Percentiles rank a stretch among this genome's conserved stretches.
Evolutionary conservation across 2,888 invertebrate species (phyloP).

Genomic region (Lacanobia wlatinum): DNA sequence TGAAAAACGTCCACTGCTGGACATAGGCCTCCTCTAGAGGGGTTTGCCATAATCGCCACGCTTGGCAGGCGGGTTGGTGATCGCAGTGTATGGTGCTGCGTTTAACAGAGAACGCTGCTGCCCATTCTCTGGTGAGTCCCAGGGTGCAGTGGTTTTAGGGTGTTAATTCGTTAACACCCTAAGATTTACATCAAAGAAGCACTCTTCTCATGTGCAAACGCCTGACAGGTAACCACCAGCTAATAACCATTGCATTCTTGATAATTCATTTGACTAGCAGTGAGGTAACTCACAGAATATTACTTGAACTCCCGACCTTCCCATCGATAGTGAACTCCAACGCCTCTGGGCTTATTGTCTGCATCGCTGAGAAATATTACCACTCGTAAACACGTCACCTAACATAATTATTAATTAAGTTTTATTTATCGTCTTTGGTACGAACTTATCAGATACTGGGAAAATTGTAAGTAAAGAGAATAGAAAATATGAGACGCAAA

Average conservation of each 20-base stretch:
- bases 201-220: background rate
- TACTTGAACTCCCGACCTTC: constrained; percentile 40
- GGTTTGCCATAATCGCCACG: no score
- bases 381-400: constrained; percentile 45
- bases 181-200: background rate
- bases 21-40: no score
- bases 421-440: constrained; percentile 26
- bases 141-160: no score
- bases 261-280: constrained; percentile 7
- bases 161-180: background rate
- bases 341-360: constrained; percentile 40
- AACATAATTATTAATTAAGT: constrained; percentile 17
- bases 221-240: background rate
- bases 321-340: background rate
- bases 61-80: no score
- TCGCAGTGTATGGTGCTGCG: no score
- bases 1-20: no score
- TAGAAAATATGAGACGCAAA: background rate
- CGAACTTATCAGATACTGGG: background rate
- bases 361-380: constrained; percentile 29
- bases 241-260: background rate
- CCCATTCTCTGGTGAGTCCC: no score
- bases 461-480: constrained; percentile 13
- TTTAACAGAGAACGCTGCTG: no score
- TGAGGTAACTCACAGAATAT: constrained; percentile 33